Evolutionary conservation across 2,113 vertebrate species (phyloP), one percentile per base, ranked within the genome.

Genomic region (Urocolius indicus): DNA sequence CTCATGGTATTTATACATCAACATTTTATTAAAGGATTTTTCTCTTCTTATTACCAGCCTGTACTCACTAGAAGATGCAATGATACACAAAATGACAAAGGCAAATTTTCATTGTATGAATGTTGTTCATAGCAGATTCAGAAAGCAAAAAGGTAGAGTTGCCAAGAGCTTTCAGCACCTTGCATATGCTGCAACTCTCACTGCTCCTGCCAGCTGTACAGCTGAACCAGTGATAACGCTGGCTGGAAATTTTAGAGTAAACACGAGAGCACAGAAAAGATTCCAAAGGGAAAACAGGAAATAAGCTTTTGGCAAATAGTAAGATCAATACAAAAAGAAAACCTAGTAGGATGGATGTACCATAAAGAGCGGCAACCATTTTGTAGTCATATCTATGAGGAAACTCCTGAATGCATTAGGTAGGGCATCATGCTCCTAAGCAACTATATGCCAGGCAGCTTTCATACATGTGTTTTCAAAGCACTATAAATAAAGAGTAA

Each of bases 401-500:
- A 91, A 68, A 82, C 18, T 83, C 67, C 32, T 30, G 18, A 83
- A 73, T 41, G 36, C 51, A 83, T 80, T 54, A 75, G 13, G 38
- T 51, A 86, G 58, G 11, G 3, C 27, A 94, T 16, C 57, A 90
- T 67, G n/a, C 59, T 89, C 46, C 49, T 65, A 82, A 84, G 85
- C 21, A 93, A 52, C 59, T 66, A 21, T 27, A 38, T 67, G 46
- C 68, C 76, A 89, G 74, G 77, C 43, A 96, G 79, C 65, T 92
- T 94, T 80, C 87, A 87, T 48, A 84, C 36, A 20, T 10, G 9
- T 74, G 30, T 94, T 94, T 84, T 54, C 61, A 91, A 79, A 84
- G 43, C 76, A 80, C 68, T 90, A 95, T 32, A 94, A 93, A 97
- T 54, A 95, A 94, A 94, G 55, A 93, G 1, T 32, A 94, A 81